Base-by-base conservation (phyloP, 2,888 invertebrate genomes). In the Amphipyra tragopoginis region DNA sequence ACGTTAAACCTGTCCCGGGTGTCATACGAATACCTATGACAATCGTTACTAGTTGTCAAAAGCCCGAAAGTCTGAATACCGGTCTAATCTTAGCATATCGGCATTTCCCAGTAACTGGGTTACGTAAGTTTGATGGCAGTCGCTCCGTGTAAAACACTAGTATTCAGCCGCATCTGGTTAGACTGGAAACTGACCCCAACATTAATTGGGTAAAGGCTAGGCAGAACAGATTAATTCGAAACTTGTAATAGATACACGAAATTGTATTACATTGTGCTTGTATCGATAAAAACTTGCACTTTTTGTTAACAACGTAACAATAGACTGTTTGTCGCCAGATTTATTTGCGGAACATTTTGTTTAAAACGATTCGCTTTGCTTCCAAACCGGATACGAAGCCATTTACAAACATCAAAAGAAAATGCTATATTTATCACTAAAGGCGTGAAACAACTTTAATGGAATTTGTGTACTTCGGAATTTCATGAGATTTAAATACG, bases 391-490 rank as follows among this genome's bases (percentile, higher is more conserved):
- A 72, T 60, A 49, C 65, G 15, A 54, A 51, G 65, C 33, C 54
- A 45, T 64, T 74, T 44, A 70, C 33, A 53, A 53, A 75, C 64
- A 70, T 75, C 75, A 70, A 75, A 75, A 56, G 65, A 54, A 59
- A 75, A 75, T 55, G 43, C 39, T 70, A 69, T 55, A 57, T 74
- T 71, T 58, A 39, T 54, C 44, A 15, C 33, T 29, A n/a, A 53
- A 57, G 15, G 10, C 7, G 14, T 49, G 42, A 61, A 67, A 70
- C 67, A 53, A 13, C 14, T 51, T 48, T 8, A 54, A 72, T 59
- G 48, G 50, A 40, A 51, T 59, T 53, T 51, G 6, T 47, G 43
- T 51, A 40, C 13, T 15, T 9, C n/a, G 14, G 34, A 53, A 47
- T 40, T 15, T 40, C 13, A 40, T 13, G 7, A 40, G 36, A 36